Evolutionary conservation across 2,113 vertebrate genomes (phyloP).

Genomic region (Chaenocephalus aceratus): DNA sequence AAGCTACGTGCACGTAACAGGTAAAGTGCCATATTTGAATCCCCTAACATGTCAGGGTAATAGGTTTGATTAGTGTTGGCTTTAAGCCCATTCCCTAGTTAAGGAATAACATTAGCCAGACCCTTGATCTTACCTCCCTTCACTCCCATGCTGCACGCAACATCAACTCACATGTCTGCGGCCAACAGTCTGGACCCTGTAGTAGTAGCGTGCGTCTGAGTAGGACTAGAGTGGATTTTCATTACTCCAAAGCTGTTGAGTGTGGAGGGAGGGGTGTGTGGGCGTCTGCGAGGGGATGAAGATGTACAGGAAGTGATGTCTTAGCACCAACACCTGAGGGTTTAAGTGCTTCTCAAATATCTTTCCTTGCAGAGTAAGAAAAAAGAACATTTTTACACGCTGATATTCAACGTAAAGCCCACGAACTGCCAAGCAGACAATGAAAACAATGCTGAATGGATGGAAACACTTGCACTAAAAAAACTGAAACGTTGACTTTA

Average conservation of each 20-base stretch:
- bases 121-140: constrained; percentile 56
- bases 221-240: constrained; percentile 30
- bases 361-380: constrained; percentile 12
- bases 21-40: background rate
- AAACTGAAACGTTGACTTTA: too few relatives aligned
- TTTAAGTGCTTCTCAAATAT: constrained; percentile 5
- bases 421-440: background rate
- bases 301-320: background rate
- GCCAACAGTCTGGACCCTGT: constrained; percentile 16
- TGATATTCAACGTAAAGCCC: background rate
- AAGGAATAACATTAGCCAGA: constrained; percentile 62
- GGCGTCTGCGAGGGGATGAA: background rate
- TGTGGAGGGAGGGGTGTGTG: background rate
- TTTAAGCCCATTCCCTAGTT: constrained; percentile 41
- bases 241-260: constrained; percentile 22
- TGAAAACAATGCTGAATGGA: background rate
- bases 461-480: constrained; percentile 14
- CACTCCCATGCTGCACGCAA: constrained; percentile 57
- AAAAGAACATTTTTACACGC: background rate
- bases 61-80: constrained; percentile 32
- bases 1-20: background rate
- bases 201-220: constrained; percentile 18
- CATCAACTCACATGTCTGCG: constrained; percentile 39
- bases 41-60: constrained; percentile 28
- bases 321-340: constrained; percentile 10